A percentile compares a stretch with the other conserved stretches of the same genome.
phyloP scores from a whole-genome alignment of 2,888 invertebrate genomes.

The Labia minor region DNA sequence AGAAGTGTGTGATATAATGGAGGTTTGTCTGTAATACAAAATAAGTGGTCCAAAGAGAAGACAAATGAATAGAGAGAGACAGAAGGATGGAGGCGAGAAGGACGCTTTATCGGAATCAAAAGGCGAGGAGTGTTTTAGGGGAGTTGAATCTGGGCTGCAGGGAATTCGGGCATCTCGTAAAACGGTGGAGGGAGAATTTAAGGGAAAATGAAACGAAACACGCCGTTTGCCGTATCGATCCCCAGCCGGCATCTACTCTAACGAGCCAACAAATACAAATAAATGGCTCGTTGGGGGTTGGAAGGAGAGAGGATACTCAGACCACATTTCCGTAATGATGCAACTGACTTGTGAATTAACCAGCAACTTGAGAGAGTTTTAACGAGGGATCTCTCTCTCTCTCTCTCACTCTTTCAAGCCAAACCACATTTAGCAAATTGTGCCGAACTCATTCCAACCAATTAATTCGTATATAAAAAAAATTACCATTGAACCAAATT shows the following conservation, averaged over 20 bases:
- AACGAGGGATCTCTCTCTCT: neutral
- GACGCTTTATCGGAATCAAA: conserved; percentile 1
- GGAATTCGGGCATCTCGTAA: too few species aligned
- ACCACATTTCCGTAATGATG: neutral
- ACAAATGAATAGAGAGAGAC: too few species aligned
- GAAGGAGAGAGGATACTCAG: neutral
- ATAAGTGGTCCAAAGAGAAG: too few species aligned
- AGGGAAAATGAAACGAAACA: neutral
- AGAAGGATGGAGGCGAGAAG: too few species aligned
- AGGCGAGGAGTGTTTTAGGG: neutral
- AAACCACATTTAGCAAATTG: too few species aligned
- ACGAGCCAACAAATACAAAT: conserved; percentile 1
- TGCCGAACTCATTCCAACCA: too few species aligned
- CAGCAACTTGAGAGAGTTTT: conserved; percentile 8
- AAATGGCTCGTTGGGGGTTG: neutral
- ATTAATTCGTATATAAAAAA: too few species aligned
- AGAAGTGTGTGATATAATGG: neutral
- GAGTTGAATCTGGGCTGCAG: neutral
- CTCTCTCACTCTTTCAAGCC: too few species aligned
- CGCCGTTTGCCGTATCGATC: conserved; percentile 1
- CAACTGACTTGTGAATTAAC: conserved; percentile 13
- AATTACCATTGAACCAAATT: too few species aligned
- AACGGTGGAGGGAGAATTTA: too few species aligned
- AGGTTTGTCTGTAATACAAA: neutral
- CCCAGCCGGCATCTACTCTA: neutral